Evolutionary conservation across 1,140 invertebrate species (phyloP).

Genomic region (Apolygus lucorum): DNA sequence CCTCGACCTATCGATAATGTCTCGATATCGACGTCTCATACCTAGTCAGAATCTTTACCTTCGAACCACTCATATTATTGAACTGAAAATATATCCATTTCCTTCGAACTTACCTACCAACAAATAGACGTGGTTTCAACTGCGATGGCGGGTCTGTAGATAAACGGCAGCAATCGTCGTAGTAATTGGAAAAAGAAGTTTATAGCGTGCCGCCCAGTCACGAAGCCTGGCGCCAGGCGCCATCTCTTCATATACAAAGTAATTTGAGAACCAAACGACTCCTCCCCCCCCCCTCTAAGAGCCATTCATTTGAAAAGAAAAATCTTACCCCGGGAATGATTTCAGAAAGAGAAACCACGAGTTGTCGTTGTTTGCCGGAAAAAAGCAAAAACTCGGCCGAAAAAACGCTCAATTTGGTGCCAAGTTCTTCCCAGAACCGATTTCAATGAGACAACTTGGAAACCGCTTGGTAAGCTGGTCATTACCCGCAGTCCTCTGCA

Average conservation of each 20-base stretch:
- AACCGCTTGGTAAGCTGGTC: not conserved
- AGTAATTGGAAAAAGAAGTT: not conserved
- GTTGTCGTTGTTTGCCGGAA: no score
- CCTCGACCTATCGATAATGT: no score
- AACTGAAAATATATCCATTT: no score
- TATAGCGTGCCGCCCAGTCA: not conserved
- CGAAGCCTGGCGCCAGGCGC: not conserved
- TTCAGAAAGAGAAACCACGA: not conserved
- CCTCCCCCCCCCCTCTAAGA: not conserved
- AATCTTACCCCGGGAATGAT: not conserved
- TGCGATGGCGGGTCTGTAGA: no score
- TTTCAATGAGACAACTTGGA: not conserved
- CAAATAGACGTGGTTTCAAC: no score
- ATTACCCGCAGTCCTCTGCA: not conserved
- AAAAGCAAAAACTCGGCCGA: not conserved
- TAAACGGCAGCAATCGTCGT: not conserved
- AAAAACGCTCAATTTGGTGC: not conserved
- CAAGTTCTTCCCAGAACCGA: not conserved
- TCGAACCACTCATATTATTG: no score
- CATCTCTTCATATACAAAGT: not conserved
- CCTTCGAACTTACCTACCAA: no score
- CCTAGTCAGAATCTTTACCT: no score
- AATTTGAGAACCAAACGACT: not conserved
- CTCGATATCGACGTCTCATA: no score
- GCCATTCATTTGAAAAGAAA: no score